phyloP scores from a whole-genome alignment of 2,797 vertebrate species.

The Moxostoma hubbsi region DNA sequence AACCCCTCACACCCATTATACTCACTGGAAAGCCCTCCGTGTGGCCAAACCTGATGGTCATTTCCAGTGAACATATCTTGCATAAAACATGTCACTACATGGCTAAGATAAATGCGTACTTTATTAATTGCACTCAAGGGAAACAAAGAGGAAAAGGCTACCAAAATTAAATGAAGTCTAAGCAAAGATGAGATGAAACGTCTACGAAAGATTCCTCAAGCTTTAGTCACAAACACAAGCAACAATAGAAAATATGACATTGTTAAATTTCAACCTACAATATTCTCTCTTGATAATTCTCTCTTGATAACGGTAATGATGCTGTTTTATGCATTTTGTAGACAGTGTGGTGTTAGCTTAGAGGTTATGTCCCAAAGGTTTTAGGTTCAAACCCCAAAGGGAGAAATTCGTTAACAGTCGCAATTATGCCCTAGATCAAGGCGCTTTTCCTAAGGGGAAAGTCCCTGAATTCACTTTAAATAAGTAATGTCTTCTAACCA shows the following conservation, averaged over 20 bases:
- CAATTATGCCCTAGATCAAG: too few relatives aligned
- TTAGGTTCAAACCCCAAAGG: too few relatives aligned
- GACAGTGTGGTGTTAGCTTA: too few relatives aligned
- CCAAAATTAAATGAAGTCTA: conserved; percentile 30
- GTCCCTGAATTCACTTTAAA: too few relatives aligned
- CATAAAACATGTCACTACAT: conserved; percentile 20
- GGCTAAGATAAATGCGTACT: conserved; percentile 7
- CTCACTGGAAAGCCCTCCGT: not conserved
- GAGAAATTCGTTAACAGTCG: too few relatives aligned
- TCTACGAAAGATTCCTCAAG: conserved; percentile 27
- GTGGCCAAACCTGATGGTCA: conserved; percentile 13
- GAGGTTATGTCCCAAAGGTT: too few relatives aligned
- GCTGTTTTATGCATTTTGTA: too few relatives aligned
- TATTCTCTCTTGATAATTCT: too few relatives aligned
- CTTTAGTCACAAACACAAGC: conserved; percentile 20
- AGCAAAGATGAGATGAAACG: conserved; percentile 26
- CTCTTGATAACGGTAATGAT: too few relatives aligned
- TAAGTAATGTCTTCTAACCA: too few relatives aligned
- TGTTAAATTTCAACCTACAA: not conserved
- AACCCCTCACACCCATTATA: not conserved
- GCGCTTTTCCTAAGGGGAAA: too few relatives aligned
- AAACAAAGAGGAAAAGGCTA: conserved; percentile 22
- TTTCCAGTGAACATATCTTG: conserved; percentile 32
- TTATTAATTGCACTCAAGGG: conserved; percentile 48
- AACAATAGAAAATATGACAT: conserved; percentile 33